Percentiles rank a stretch among this genome's conserved stretches.
Conservation (phyloP, 2,797 vertebrate genomes). For the Petrocephalus schoutedeni region DNA sequence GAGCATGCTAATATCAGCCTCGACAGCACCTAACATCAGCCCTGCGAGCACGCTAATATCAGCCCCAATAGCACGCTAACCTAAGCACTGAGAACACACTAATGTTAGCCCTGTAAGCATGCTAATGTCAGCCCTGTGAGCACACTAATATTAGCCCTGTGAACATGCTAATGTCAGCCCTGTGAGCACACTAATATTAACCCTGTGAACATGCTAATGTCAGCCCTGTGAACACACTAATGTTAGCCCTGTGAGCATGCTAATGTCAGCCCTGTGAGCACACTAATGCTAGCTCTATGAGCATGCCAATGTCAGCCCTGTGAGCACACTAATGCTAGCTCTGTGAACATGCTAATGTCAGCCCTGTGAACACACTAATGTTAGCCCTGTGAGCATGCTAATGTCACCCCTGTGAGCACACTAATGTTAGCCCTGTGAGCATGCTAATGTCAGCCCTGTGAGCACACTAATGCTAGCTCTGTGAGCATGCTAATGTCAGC, state of each 20-base stretch:
- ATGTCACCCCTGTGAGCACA: background rate
- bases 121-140: background rate
- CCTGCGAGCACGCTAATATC: background rate
- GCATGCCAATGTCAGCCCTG: background rate
- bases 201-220: background rate
- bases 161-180: background rate
- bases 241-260: background rate
- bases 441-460: background rate
- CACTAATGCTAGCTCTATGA: too few relatives aligned
- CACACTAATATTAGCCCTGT: background rate
- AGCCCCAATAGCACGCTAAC: background rate
- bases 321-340: background rate
- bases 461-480: background rate
- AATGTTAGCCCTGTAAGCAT: background rate
- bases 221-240: background rate
- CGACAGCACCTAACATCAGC: background rate
- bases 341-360: background rate
- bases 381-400: background rate
- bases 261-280: background rate
- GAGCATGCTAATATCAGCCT: background rate
- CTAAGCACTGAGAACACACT: background rate
- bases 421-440: background rate
- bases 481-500: background rate
- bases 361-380: background rate
- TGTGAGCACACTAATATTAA: background rate